These are phyloP conservation scores for Platysteira castanea DNA, from an alignment of 2,113 vertebrate species.

Conservation along the genomic window DNA sequence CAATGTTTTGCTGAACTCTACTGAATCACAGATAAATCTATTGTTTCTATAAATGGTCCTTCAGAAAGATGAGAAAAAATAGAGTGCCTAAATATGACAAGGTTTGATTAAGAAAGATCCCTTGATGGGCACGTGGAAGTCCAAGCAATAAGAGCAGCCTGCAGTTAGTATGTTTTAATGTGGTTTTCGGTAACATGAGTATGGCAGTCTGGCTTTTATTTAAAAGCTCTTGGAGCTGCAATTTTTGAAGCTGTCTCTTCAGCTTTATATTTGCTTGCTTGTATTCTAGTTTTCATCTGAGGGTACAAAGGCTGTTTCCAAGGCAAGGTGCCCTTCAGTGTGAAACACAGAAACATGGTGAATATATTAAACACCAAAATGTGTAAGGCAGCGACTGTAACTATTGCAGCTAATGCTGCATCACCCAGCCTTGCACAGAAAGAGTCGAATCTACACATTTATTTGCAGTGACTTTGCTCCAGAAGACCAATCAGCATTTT, in stretches of 20 bases:
- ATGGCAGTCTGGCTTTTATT: not conserved
- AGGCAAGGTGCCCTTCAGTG: conserved; percentile 48
- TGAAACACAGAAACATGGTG: not conserved
- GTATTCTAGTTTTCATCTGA: not conserved
- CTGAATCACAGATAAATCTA: not conserved
- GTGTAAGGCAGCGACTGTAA: not conserved
- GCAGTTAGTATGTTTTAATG: not conserved
- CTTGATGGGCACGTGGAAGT: not conserved
- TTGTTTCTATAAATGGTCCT: not conserved
- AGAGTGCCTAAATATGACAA: not conserved
- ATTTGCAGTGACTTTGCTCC: not conserved
- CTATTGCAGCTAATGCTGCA: not conserved
- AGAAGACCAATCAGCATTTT: not conserved
- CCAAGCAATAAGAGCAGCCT: not conserved
- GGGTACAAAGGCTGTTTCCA: not conserved
- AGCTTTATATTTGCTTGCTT: not conserved
- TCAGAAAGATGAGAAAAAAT: not conserved
- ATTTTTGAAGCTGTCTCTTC: not conserved
- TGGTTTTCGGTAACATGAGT: not conserved
- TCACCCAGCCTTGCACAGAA: not conserved
- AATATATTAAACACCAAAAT: conserved; percentile 1
- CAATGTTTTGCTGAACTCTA: not conserved
- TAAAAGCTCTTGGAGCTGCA: not conserved
- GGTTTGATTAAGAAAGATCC: not conserved
- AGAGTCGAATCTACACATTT: not conserved